These are phyloP conservation scores for Emberiza fucata DNA, from an alignment of 2,113 vertebrate genomes.

Conservation along the genomic window DNA sequence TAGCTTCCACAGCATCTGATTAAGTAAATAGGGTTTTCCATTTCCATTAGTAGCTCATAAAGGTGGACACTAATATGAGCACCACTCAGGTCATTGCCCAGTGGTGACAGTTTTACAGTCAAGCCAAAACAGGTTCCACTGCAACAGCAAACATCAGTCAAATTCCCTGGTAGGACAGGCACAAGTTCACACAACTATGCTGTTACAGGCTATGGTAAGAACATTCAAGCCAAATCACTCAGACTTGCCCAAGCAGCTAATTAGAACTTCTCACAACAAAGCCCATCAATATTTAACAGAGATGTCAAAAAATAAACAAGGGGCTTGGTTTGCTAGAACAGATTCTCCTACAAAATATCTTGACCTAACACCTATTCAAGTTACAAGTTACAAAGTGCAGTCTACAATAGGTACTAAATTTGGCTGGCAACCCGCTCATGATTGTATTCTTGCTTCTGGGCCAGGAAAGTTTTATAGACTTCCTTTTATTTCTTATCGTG, in stretches of 20 bases:
- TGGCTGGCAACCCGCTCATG: background rate
- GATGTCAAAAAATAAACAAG: background rate
- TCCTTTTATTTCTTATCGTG: background rate
- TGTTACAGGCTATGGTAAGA: background rate
- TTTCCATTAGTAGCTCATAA: background rate
- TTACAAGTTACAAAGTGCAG: background rate
- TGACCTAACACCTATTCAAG: background rate
- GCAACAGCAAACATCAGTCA: background rate
- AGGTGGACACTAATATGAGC: background rate
- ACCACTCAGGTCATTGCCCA: background rate
- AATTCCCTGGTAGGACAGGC: background rate
- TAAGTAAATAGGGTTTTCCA: background rate
- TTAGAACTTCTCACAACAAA: constrained; percentile 25
- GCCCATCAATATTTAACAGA: background rate
- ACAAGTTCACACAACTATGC: background rate
- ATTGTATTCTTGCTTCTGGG: background rate
- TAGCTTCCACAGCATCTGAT: background rate
- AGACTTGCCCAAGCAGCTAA: background rate
- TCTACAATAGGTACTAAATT: background rate
- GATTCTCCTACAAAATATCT: background rate
- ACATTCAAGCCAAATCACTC: background rate
- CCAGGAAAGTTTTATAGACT: background rate
- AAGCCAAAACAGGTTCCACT: background rate
- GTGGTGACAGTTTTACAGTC: background rate
- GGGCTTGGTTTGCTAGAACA: background rate